Conservation (phyloP, 2,113 vertebrate species). For the Rallus limicola region DNA sequence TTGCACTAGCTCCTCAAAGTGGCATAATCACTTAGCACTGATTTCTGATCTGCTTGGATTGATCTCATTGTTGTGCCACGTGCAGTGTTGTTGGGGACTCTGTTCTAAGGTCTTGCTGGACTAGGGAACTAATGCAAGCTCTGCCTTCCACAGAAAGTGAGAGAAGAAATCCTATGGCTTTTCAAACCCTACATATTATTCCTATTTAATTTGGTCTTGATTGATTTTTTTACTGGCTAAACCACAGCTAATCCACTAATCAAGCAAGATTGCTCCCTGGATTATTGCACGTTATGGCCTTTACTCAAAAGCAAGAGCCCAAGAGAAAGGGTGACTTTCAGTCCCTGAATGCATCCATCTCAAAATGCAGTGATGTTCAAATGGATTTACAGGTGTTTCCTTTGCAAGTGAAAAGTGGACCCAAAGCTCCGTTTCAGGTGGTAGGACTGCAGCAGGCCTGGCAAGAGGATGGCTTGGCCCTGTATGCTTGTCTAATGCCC, state of each 20-base stretch:
- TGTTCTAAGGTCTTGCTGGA: neutral
- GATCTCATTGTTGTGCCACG: neutral
- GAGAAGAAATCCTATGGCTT: neutral
- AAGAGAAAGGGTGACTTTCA: neutral
- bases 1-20: neutral
- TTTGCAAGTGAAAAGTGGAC: neutral
- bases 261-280: neutral
- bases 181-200: neutral
- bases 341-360: neutral
- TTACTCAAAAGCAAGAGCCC: neutral
- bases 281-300: neutral
- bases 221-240: slow-evolving; percentile 26
- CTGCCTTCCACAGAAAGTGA: neutral
- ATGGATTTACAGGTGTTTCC: slow-evolving; percentile 35
- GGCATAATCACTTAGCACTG: neutral
- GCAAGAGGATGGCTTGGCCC: slow-evolving; percentile 69
- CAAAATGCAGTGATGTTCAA: neutral
- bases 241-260: slow-evolving; percentile 18
- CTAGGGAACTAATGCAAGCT: neutral
- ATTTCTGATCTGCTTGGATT: neutral
- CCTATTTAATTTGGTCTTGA: slow-evolving; percentile 21
- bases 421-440: slow-evolving; percentile 68
- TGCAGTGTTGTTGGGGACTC: neutral
- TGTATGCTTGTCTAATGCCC: slow-evolving; percentile 65
- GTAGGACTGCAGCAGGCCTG: slow-evolving; percentile 76